These are phyloP conservation scores for Acanthisitta chloris DNA, from an alignment of 2,113 vertebrate genomes.

Conservation along the genomic window DNA sequence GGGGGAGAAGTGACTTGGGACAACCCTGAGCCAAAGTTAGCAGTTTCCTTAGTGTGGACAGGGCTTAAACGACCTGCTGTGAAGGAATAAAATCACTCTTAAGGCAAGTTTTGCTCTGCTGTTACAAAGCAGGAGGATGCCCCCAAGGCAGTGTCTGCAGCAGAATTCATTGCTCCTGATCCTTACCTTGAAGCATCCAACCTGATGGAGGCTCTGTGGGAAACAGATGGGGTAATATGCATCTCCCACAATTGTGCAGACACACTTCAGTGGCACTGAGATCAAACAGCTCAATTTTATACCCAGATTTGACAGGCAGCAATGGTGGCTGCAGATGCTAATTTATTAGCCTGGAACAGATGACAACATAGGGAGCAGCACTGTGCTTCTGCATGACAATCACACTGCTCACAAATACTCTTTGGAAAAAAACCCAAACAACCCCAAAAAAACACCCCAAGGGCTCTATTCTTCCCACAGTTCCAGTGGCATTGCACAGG, in stretches of 20 bases:
- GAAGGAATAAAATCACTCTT: neutral
- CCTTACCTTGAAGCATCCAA: neutral
- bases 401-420: neutral
- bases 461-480: neutral
- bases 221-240: slow-evolving; percentile 14
- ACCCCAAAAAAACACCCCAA: neutral
- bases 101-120: neutral
- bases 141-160: neutral
- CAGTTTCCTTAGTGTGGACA: neutral
- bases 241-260: neutral
- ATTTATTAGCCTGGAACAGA: neutral
- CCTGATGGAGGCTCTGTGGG: neutral
- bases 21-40: neutral
- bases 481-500: neutral
- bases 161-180: neutral
- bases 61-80: neutral
- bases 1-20: neutral
- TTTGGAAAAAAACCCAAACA: neutral
- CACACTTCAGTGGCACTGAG: neutral
- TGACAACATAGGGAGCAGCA: neutral
- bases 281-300: neutral
- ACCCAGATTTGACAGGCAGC: neutral
- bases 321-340: neutral
- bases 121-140: neutral
- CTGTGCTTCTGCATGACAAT: neutral